A percentile compares a stretch with the other conserved stretches of the same genome.
These are phyloP conservation scores for Mechanitis messenoides DNA, from an alignment of 2,888 invertebrate species.

Conservation along the genomic window DNA sequence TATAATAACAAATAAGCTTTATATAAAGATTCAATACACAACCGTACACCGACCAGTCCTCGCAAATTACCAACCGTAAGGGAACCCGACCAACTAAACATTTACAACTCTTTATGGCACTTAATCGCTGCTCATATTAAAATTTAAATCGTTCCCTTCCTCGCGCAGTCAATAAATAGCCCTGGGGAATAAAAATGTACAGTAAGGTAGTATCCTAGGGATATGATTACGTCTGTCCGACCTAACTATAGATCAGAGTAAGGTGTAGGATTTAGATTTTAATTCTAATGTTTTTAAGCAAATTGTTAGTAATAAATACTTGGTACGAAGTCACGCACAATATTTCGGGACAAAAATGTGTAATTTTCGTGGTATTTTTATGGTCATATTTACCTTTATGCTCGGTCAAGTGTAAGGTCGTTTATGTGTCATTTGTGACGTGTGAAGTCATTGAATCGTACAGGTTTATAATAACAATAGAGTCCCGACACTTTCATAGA, in stretches of 20 bases:
- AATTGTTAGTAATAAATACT: constrained; percentile 1
- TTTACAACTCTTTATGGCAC: constrained; percentile 69
- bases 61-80: constrained; percentile 42
- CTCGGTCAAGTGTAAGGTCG: constrained; percentile 7
- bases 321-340: not conserved
- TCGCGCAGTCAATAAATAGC: constrained; percentile 50
- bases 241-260: too few species aligned
- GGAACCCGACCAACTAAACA: constrained; percentile 65
- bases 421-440: constrained; percentile 1
- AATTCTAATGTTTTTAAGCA: not conserved
- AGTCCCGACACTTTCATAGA: constrained; percentile 16
- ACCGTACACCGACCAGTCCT: constrained; percentile 20
- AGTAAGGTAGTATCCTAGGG: constrained; percentile 29
- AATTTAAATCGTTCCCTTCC: constrained; percentile 70
- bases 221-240: not conserved
- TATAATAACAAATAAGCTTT: not conserved
- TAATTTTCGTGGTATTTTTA: not conserved
- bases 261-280: too few species aligned
- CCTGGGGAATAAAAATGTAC: constrained; percentile 39
- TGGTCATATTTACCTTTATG: constrained; percentile 6
- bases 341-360: not conserved
- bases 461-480: constrained; percentile 13
- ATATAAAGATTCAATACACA: constrained; percentile 16
- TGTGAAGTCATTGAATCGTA: constrained; percentile 5
- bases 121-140: constrained; percentile 74